Evolutionary conservation across 2,888 invertebrate genomes (phyloP).

Genomic region (Belgica antarctica): DNA sequence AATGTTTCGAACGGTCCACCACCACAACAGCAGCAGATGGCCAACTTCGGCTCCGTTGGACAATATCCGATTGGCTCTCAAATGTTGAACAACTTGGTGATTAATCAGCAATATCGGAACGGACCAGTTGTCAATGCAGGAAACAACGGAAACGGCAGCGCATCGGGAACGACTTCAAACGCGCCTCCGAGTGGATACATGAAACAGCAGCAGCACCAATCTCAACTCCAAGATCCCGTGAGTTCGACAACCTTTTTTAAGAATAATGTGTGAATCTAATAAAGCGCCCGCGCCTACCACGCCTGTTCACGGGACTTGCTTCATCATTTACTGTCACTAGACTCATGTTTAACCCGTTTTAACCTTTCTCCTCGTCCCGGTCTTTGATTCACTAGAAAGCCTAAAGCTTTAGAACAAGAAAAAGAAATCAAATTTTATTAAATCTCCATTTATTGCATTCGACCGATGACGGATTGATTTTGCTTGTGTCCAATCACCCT

Average conservation of each 20-base stretch:
- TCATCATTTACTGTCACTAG: conserved; percentile 22
- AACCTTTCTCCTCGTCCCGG: background rate
- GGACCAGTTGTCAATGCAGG: conserved; percentile 50
- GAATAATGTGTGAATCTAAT: conserved; percentile 44
- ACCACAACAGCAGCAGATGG: conserved; percentile 53
- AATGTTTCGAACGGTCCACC: conserved; percentile 48
- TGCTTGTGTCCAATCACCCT: too few species aligned
- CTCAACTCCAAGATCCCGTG: conserved; percentile 56
- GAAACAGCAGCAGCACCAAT: conserved; percentile 54
- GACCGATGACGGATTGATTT: too few species aligned
- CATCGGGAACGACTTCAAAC: background rate
- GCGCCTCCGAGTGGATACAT: conserved; percentile 48
- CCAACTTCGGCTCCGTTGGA: conserved; percentile 55
- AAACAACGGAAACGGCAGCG: conserved; percentile 40
- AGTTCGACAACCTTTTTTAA: conserved; percentile 47
- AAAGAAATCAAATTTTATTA: too few species aligned
- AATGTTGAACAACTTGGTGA: conserved; percentile 62
- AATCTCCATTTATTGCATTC: too few species aligned
- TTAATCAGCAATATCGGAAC: conserved; percentile 53
- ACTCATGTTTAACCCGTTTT: background rate
- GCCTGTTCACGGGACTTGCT: conserved; percentile 26
- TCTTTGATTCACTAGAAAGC: background rate
- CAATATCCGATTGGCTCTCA: conserved; percentile 62
- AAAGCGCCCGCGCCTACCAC: background rate
- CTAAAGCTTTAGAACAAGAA: too few species aligned